Evolutionary conservation across 1,140 invertebrate genomes (phyloP).

Genomic region (Leptonema lineaticorne): DNA sequence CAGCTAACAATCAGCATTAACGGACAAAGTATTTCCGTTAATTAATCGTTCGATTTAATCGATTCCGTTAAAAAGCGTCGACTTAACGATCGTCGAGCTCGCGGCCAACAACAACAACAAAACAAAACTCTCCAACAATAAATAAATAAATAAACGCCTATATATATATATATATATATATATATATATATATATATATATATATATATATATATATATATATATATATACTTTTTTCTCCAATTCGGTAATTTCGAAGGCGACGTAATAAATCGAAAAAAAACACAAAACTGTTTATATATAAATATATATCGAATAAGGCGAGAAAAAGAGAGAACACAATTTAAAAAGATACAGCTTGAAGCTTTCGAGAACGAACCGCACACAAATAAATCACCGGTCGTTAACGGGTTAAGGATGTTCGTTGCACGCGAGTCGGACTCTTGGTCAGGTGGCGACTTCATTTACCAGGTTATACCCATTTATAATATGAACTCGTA

Average conservation of each 20-base stretch:
- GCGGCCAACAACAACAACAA: neutral
- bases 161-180: neutral
- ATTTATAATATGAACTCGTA: neutral
- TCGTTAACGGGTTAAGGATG: constrained; percentile 7
- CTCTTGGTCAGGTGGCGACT: constrained; percentile 7
- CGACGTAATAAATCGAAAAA: neutral
- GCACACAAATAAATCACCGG: constrained; percentile 2
- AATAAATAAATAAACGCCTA: neutral
- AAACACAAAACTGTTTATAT: no score
- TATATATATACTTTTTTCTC: neutral
- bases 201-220: neutral
- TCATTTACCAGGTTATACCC: neutral
- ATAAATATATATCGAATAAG: neutral
- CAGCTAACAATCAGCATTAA: no score
- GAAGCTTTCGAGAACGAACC: neutral
- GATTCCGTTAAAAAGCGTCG: neutral
- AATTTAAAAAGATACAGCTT: no score
- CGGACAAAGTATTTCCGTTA: no score
- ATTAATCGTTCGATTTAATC: neutral
- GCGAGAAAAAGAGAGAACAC: no score
- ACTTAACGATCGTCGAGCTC: neutral
- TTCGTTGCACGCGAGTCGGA: neutral
- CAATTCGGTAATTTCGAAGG: neutral
- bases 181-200: neutral
- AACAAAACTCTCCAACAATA: constrained; percentile 1